Evolutionary conservation across 30 jellyfish, hydroid and myxozoan species (phyloP).

Genomic region (Rhopilema esculentum): DNA sequence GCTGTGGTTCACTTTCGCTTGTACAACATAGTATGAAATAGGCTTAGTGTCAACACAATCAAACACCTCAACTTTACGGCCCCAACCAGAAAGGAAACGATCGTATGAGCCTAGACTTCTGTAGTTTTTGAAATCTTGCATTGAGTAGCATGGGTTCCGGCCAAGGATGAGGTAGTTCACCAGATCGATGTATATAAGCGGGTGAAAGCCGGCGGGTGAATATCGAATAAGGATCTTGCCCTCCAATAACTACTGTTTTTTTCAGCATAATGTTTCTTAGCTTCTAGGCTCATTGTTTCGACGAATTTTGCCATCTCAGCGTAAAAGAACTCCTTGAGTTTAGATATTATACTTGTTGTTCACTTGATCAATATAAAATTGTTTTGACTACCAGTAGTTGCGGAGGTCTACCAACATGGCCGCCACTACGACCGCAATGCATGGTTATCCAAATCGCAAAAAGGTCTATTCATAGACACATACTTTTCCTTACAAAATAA

Average conservation of each 20-base stretch:
- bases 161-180: constrained; percentile 13
- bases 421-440: constrained; percentile 27
- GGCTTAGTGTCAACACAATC: not conserved
- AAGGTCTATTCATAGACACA: constrained; percentile 1
- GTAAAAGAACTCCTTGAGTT: constrained; percentile 9
- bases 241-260: not conserved
- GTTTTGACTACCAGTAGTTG: constrained; percentile 21
- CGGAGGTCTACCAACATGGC: constrained; percentile 27
- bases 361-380: constrained; percentile 10
- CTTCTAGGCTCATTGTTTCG: constrained; percentile 17
- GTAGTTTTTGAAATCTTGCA: not conserved
- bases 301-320: constrained; percentile 12
- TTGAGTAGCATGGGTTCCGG: constrained; percentile 2
- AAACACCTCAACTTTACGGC: not conserved
- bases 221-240: constrained; percentile 3
- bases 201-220: not conserved
- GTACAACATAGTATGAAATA: not conserved
- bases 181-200: not conserved
- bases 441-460: constrained; percentile 9
- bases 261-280: constrained; percentile 12
- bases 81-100: constrained; percentile 27
- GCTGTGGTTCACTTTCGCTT: constrained; percentile 2
- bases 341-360: constrained; percentile 13
- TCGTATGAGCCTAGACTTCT: constrained; percentile 16
- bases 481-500: too few species aligned